Percentiles rank a stretch among this genome's conserved stretches.
These are phyloP conservation scores for Ophioninae sp. DNA, from an alignment of 2,888 invertebrate species.

Conservation along the genomic window DNA sequence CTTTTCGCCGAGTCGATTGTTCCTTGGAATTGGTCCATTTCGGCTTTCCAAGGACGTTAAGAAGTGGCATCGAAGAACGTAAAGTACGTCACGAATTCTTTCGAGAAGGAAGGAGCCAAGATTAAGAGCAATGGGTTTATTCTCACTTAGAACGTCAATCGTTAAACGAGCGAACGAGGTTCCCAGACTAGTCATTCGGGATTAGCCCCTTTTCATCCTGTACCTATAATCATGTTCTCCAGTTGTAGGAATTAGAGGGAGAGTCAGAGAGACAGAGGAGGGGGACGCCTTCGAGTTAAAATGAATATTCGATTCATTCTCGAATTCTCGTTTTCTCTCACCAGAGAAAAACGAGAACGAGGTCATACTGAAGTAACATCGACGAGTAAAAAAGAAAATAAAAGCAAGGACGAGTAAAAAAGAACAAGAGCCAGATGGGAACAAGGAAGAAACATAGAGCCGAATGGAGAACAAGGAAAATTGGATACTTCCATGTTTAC, in stretches of 20 bases:
- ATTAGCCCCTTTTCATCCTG: constrained; percentile 9
- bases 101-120: not conserved
- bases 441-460: not conserved
- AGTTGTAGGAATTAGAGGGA: not conserved
- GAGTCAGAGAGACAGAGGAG: no score
- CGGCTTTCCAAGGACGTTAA: not conserved
- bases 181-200: constrained; percentile 6
- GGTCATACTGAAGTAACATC: not conserved
- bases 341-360: not conserved
- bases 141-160: constrained; percentile 2
- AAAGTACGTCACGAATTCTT: not conserved
- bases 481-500: not conserved
- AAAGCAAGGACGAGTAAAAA: not conserved
- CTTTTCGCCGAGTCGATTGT: not conserved
- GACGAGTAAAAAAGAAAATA: not conserved
- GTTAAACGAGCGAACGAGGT: not conserved
- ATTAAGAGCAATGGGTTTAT: not conserved
- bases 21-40: not conserved
- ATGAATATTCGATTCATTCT: constrained; percentile 43
- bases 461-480: not conserved
- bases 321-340: not conserved
- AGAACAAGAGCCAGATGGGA: not conserved
- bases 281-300: not conserved
- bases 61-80: constrained; percentile 1
- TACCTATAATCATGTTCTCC: not conserved